Base-by-base conservation (phyloP, 1,140 invertebrate genomes). In the Triops longicaudatus region DNA sequence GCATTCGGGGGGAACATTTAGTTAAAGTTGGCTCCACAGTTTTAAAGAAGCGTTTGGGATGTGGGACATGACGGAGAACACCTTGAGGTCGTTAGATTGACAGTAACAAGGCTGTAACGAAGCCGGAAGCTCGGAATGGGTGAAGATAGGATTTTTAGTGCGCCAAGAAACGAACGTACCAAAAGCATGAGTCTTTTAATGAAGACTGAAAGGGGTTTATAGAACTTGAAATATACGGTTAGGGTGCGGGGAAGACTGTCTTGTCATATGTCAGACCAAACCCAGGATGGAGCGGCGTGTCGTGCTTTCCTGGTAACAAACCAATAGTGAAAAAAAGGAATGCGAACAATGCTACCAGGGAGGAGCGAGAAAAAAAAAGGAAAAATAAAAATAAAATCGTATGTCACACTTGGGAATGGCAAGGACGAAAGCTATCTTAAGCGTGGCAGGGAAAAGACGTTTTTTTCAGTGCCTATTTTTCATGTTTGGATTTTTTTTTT, bases 241-340 rank as follows among this genome's bases (percentile, higher is more conserved):
- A 37, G 31, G 31, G 31, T 37, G 31, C 31, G 31, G 31, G 7
- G 22, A 0, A 63, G 14, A 17, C 6, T 22, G 50, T 63, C 17
- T 63, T 63, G 17, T 63, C 50, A 22, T 63, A 63, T 63, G 50
- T 63, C 50, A 63, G 10, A 17, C 50, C 17, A 14, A n/a, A 63
- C 50, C 17, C 10, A 6, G 44, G 50, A 63, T 7, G 31, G 31
- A n/a, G 31, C 10, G 22, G 17, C 10, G 50, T 63, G 50, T 14
- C 50, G 50, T 63, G 50, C 50, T 63, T 63, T 63, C 50, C 50
- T 22, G 10, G 50, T 63, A 63, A 63, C 50, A n/a, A 63, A 63
- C 50, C 50, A 63, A 63, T 63, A 14, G 14, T 63, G 31, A 37
- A 37, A 37, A 63, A 63, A 14, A 14, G 50, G 50, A 63, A 63